Evolutionary conservation across 2,113 vertebrate species (phyloP).

Genomic region (Bos taurus): DNA sequence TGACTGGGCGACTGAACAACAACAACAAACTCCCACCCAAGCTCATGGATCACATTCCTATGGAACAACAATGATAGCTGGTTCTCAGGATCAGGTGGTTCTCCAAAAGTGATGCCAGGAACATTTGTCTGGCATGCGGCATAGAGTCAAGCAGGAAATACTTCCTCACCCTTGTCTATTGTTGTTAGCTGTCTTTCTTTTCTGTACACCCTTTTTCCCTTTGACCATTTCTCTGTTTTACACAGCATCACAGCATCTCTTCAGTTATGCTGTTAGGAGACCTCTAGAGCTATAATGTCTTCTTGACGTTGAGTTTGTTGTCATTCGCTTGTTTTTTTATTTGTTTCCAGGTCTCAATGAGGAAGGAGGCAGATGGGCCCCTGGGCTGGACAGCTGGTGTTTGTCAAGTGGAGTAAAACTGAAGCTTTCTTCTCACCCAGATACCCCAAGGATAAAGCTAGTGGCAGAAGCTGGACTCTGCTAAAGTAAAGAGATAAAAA

Average conservation of each 20-base stretch:
- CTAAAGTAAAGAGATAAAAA: neutral
- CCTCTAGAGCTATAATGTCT: neutral
- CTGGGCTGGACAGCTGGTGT: neutral
- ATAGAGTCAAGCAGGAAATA: neutral
- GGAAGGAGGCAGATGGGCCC: neutral
- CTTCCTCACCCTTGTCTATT: neutral
- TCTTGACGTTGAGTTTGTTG: neutral
- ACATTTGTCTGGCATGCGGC: neutral
- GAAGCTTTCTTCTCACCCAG: neutral
- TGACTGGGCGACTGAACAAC: neutral
- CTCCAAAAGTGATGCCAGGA: neutral
- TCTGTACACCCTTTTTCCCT: neutral
- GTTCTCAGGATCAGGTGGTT: neutral
- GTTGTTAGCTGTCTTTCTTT: neutral
- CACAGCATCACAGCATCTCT: neutral
- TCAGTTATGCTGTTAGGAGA: neutral
- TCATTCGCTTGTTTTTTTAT: neutral
- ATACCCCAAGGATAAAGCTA: neutral
- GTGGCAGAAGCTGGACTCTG: neutral
- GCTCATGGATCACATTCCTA: neutral
- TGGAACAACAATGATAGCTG: neutral
- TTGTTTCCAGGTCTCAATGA: neutral
- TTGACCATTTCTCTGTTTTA: neutral
- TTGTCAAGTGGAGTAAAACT: neutral
- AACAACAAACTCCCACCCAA: neutral